phyloP scores from a whole-genome alignment of 2,113 vertebrate species.

The Oryzias celebensis region DNA sequence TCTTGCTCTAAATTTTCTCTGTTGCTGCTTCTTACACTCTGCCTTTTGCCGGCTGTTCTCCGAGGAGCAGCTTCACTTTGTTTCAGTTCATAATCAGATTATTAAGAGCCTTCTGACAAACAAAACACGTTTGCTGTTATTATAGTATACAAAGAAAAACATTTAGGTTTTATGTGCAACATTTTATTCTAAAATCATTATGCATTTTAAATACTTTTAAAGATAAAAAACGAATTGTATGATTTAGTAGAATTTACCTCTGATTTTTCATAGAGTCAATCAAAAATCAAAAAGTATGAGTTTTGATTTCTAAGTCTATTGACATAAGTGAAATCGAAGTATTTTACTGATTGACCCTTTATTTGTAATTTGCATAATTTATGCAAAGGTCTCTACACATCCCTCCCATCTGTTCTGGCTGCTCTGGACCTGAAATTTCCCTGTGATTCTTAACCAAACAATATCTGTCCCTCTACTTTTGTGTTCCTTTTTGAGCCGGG shows the following conservation, averaged over 20 bases:
- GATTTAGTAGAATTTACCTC: too few relatives aligned
- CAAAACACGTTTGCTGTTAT: conserved; percentile 1
- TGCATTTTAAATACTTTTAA: too few relatives aligned
- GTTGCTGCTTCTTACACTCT: conserved; percentile 17
- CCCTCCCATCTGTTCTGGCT: neutral
- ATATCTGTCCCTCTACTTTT: conserved; percentile 25
- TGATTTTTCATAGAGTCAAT: too few relatives aligned
- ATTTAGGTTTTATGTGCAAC: neutral
- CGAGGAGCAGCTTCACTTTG: conserved; percentile 29
- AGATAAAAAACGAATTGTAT: too few relatives aligned
- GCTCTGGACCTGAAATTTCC: neutral
- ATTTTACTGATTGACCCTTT: too few relatives aligned
- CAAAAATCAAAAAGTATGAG: too few relatives aligned
- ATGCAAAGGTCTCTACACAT: too few relatives aligned
- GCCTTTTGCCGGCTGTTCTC: conserved; percentile 26
- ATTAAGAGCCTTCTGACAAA: conserved; percentile 13
- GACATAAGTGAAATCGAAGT: too few relatives aligned
- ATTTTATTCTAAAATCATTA: neutral
- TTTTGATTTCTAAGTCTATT: too few relatives aligned
- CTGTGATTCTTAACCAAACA: conserved; percentile 6
- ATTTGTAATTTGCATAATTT: too few relatives aligned
- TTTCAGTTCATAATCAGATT: conserved; percentile 28
- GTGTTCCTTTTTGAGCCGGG: conserved; percentile 3
- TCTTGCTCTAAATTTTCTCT: conserved; percentile 38
- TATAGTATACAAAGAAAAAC: neutral